Evolutionary conservation across 2,888 invertebrate genomes (phyloP), one percentile per base, ranked within the genome.

Genomic region (Drosophila falleni): DNA sequence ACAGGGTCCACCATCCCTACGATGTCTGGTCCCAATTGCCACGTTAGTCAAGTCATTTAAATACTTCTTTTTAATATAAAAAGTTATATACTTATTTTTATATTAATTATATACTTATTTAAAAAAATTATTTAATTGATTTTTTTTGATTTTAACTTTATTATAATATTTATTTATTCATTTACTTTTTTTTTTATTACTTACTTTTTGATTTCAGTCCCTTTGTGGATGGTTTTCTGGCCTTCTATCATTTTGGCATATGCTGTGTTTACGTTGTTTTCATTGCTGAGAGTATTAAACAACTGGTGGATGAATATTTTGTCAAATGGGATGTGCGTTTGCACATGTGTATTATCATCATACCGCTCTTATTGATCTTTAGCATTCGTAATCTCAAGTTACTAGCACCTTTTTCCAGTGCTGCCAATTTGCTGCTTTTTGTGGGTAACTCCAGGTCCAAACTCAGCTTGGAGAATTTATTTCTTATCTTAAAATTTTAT

Each of bases 251-350:
- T 92, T 94, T 99, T 87, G 99, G 99, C 31, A 99, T 99, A 92
- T 99, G 99, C 93, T 98, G 98, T 92, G 98, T 99, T 0, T 99
- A 99, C 93, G 96, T 98, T 60, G 97, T 98, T 9, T 99, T 99
- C 92, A 97, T 99, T 13, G 95, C 98, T 1, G 96, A 95, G 81
- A 98, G 97, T 92, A 90, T 98, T 0, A 95, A 97, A 89, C 96
- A 96, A 94, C 95, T 97, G 2, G 94, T 96, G 1, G 96, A 96
- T 81, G 93, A 92, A 79, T 93, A 95, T 88, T 82, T 93, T 0
- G 82, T 91, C 19, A 93, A 93, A 0, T 93, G 94, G 58, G 93
- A 94, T 31, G 91, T 93, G 72, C 91, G 94, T 0, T 69, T 94
- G 26, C 94, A 94, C 53, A 92, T 94, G 83, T 92, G 95, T 61